Evolutionary conservation across 1,140 invertebrate genomes (phyloP).

Genomic region (Leptopilina clavipes): DNA sequence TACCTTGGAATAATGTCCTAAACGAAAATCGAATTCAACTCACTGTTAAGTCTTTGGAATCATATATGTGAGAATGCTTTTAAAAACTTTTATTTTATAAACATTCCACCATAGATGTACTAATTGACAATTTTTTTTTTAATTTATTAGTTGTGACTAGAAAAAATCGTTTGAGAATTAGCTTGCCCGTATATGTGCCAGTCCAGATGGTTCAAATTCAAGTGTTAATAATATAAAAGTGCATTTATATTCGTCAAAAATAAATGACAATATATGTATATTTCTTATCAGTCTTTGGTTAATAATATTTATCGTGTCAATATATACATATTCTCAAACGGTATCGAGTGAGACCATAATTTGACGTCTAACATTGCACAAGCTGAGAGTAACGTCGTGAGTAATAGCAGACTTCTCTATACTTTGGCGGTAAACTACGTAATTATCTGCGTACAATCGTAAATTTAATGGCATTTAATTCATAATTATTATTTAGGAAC

Average conservation of each 20-base stretch:
- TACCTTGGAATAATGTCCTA: conserved; percentile 32
- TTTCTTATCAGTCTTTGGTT: background rate
- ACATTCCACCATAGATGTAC: too few species aligned
- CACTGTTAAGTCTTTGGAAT: too few species aligned
- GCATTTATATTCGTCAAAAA: background rate
- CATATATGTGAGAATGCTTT: too few species aligned
- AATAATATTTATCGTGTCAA: conserved; percentile 18
- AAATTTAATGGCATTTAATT: conserved; percentile 66
- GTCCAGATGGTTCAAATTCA: too few species aligned
- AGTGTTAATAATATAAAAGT: too few species aligned
- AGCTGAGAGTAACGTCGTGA: conserved; percentile 17
- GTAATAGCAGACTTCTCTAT: conserved; percentile 25
- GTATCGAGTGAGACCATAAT: conserved; percentile 18
- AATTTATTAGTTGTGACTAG: too few species aligned
- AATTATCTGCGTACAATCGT: conserved; percentile 59
- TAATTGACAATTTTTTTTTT: too few species aligned
- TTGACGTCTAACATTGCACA: conserved; percentile 26
- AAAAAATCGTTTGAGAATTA: too few species aligned
- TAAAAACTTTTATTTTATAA: too few species aligned
- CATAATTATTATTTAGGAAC: conserved; percentile 53
- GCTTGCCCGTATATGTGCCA: too few species aligned
- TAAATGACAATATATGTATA: conserved; percentile 15
- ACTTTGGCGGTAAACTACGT: conserved; percentile 44
- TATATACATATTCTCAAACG: background rate
- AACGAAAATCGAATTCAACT: conserved; percentile 20